Evolutionary conservation across 2,888 invertebrate species (phyloP), one percentile per base, ranked within the genome.

Genomic region (Apodemia duryi): DNA sequence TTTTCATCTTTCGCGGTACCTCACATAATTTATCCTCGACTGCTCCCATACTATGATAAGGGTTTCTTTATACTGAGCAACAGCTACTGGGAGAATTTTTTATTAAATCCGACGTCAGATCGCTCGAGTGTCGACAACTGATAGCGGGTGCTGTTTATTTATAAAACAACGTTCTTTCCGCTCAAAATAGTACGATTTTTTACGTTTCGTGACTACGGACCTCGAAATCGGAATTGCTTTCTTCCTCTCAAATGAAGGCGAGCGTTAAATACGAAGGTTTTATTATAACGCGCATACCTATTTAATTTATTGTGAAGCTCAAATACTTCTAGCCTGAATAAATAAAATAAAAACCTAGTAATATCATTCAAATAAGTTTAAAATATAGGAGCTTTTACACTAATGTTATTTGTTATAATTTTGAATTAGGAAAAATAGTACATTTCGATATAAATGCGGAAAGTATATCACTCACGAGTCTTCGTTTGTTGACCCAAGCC

Each of bases 11-110:
- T 84, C 82, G 80, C 80, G 81, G 74, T 73, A 85, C 84, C 84
- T 82, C 84, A 85, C 91, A 90, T 91, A 91, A 91, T 88, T 91
- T 86, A 86, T 88, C 81, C 84, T 88, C 83, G 87, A 91, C 82
- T 83, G 91, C 87, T 83, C 84, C 85, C 87, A 87, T 86, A 87
- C 87, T 83, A 78, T 79, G 91, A 91, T 91, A 91, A 91, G 86
- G 82, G 82, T 80, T 77, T 77, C 79, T 83, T 82, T 83, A 83
- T 83, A 82, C 80, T 81, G 81, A 81, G 75, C 80, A 76, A 78
- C 76, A 75, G 73, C 72, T 75, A 46, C 46, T 77, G 13, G 46
- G 46, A 46, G 76, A 78, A 81, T 84, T 85, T 57, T 85, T 89
- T 88, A 87, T 87, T 85, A 87, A 86, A 82, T 81, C 81, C 79